Conservation (phyloP, 2,888 invertebrate species). For the Dorcus hopei region DNA sequence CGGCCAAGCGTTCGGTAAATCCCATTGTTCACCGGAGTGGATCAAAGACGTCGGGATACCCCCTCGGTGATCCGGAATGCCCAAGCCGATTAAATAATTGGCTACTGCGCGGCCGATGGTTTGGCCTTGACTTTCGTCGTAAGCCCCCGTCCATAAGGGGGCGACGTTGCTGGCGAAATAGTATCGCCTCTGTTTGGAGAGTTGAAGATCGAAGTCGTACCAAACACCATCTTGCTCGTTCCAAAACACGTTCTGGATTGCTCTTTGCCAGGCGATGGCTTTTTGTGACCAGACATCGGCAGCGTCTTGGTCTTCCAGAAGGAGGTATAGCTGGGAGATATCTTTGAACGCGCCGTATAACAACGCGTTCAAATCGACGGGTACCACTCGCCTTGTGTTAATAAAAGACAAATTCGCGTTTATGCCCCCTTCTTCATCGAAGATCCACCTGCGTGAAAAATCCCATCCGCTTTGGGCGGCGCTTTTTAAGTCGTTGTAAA, state of each 20-base stretch:
- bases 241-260: conserved; percentile 72
- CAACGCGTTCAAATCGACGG: conserved; percentile 80
- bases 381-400: conserved; percentile 64
- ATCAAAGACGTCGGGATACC: conserved; percentile 68
- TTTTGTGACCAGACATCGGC: conserved; percentile 53
- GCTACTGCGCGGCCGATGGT: background rate
- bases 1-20: conserved; percentile 83
- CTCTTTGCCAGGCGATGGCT: conserved; percentile 56
- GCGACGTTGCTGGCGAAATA: conserved; percentile 55
- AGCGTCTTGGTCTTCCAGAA: conserved; percentile 52
- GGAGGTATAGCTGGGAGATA: conserved; percentile 58
- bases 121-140: background rate
- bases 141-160: conserved; percentile 65
- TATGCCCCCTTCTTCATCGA: conserved; percentile 57
- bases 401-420: conserved; percentile 58
- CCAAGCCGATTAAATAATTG: conserved; percentile 3
- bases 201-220: conserved; percentile 72
- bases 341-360: conserved; percentile 67
- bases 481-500: conserved; percentile 70
- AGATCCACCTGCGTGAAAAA: conserved; percentile 78
- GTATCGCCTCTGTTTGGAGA: conserved; percentile 54
- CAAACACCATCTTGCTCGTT: conserved; percentile 71
- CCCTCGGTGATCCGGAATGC: conserved; percentile 44
- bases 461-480: conserved; percentile 89
- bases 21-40: conserved; percentile 73